Evolutionary conservation across 2,797 vertebrate species (phyloP).

Genomic region (Ctenopoma kingsleyae): DNA sequence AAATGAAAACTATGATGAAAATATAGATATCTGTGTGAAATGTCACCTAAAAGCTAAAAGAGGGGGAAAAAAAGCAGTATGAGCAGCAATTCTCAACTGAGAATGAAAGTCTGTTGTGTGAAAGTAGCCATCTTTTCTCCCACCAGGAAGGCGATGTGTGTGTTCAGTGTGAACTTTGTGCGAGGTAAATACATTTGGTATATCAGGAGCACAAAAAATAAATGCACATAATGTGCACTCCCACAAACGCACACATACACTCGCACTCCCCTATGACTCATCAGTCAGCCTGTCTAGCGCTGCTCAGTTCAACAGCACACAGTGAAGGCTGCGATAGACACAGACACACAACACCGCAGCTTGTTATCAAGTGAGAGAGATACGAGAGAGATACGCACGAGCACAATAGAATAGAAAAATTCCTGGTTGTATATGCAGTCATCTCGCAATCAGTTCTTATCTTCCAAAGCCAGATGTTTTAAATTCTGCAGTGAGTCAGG

Average conservation of each 20-base stretch:
- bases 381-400: conserved; percentile 10
- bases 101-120: conserved; percentile 31
- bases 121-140: conserved; percentile 22
- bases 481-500: background rate
- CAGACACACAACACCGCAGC: conserved; percentile 21
- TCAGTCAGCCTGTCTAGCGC: conserved; percentile 50
- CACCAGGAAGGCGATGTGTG: background rate
- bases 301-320: conserved; percentile 50
- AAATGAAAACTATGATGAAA: conserved; percentile 2
- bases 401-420: background rate
- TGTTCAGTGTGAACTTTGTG: conserved; percentile 30
- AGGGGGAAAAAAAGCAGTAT: background rate
- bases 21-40: conserved; percentile 1
- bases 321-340: conserved; percentile 22
- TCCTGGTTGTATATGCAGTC: background rate
- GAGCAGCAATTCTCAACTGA: conserved; percentile 6
- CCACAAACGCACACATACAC: conserved; percentile 12
- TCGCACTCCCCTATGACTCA: conserved; percentile 52
- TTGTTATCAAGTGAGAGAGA: conserved; percentile 35
- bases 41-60: background rate
- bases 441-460: conserved; percentile 4
- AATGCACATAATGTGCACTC: conserved; percentile 19
- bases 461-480: background rate
- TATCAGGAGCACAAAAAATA: conserved; percentile 28
- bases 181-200: conserved; percentile 38